Evolutionary conservation across 2,113 vertebrate genomes (phyloP), one percentile per base, ranked within the genome.

Genomic region (Serinus canaria): DNA sequence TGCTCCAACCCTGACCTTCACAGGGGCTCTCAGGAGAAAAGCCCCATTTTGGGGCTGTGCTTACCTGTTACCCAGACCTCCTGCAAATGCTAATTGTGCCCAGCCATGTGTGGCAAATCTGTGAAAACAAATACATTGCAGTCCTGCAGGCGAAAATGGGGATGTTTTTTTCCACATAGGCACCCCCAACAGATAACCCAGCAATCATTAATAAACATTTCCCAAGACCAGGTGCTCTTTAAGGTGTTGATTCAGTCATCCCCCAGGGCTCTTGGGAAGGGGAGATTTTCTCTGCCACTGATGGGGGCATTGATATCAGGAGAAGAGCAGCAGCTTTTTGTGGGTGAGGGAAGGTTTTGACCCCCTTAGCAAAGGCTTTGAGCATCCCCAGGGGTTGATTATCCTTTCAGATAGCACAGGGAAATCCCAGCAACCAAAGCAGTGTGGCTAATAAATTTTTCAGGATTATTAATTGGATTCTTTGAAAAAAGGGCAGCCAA

Each of bases 401-500:
- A 62, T 59, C 70, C 50, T 66, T 69, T 73, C 74, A 30, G 66
- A 46, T 35, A 76, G 33, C 23, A 17, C 1, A 2, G 73, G 93
- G 85, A 92, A 90, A 95, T 74, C 87, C 93, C 85, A 63, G 67
- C 33, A 20, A 41, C 27, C 55, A 59, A 70, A 89, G 27, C 49
- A 76, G 35, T 1, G 39, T 13, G 14, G 43, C 41, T 93, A 85
- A 90, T 88, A 90, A 70, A 83, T 79, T 94, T 67, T 75, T 37
- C 6, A 15, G 64, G 67, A 69, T 64, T 64, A 55, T 75, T 89
- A 92, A 95, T 63, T 59, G 43, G 76, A 55, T 92, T 60, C 66
- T 80, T 84, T 47, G 79, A 94, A 92, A 94, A 96, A 88, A 93
- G 79, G 73, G 52, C 76, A 82, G 41, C 60, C 88, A 96, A 96